Evolutionary conservation across 2,113 vertebrate species (phyloP), one percentile per base, ranked within the genome.

Genomic region (Isichthys henryi): DNA sequence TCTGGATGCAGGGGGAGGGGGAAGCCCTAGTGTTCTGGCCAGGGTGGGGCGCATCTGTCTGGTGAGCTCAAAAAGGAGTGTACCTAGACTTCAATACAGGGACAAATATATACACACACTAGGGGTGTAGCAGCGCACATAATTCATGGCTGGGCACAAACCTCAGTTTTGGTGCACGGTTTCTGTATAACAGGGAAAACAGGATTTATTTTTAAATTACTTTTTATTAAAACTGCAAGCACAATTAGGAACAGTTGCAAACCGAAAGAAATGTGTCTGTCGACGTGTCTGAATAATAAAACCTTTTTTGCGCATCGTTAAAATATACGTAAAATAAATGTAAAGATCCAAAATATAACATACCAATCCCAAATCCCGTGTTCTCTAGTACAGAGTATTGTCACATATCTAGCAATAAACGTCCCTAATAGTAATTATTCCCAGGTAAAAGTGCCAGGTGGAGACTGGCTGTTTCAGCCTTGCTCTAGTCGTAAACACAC

Each of bases 11-110:
- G 95, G 95, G 7, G 94, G 95, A 1, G 95, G 95, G 90, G 94
- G 94, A 21, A 96, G 96, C 17, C 96, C 96, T 43, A 95, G 94
- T 1, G 94, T 97, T 43, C 89, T 97, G 46, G 95, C 96, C 66
- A 90, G 96, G 87, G 96, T 97, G 89, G 97, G 96, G 39, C 93
- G 96, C 84, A 95, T 97, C 88, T 97, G 97, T 91, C 94, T 97
- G 96, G 97, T 97, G 90, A 96, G 96, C 66, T 50, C 82, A 46
- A 19, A 23, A 45, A 21, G 17, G 80, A 19, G 46, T 23, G 45
- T n/a, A n/a, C 19, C 52, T 58, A 6, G 50, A 58, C 52, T 43
- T 3, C 52, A 88, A 11, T 23, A 2, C 7, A 5, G 5, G 56
- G 11, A 19, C 13, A 11, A 27, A 80, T 23, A n/a, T 43, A 19